A percentile compares a stretch with the other conserved stretches of the same genome.
Conservation (phyloP, 2,797 vertebrate species). For the Apodemus agrarius region DNA sequence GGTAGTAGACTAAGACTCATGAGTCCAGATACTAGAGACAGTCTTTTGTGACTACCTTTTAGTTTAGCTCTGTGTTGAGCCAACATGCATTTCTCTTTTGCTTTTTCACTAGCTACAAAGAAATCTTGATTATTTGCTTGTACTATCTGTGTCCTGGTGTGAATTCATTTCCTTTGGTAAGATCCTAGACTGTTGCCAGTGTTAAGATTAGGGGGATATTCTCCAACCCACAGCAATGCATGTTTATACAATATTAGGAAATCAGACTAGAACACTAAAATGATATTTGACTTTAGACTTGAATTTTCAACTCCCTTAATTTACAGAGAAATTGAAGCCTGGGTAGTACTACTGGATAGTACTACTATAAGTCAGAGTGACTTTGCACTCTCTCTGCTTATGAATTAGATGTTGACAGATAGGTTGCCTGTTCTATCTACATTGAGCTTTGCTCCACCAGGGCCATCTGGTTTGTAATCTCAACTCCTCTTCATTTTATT, state of each 20-base stretch:
- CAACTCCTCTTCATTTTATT: constrained; percentile 10
- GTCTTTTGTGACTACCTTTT: background rate
- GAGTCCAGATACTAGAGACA: background rate
- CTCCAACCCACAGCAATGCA: background rate
- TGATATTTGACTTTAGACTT: background rate
- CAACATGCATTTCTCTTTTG: background rate
- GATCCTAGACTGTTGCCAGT: background rate
- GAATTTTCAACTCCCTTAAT: background rate
- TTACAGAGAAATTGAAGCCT: constrained; percentile 5
- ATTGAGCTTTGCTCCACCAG: background rate
- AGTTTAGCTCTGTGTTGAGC: background rate
- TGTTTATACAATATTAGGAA: background rate
- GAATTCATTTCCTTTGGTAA: background rate
- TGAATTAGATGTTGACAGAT: background rate
- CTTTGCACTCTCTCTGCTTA: background rate
- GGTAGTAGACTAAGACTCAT: background rate
- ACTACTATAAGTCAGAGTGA: background rate
- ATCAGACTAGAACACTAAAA: constrained; percentile 1
- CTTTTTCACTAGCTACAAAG: background rate
- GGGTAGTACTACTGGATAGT: background rate
- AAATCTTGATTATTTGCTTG: background rate
- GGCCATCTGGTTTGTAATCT: background rate
- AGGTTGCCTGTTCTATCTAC: background rate
- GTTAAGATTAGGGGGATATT: background rate
- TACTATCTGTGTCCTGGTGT: background rate